These are phyloP conservation scores for Drosophila mayri DNA, from an alignment of 1,140 invertebrate species.

Conservation along the genomic window DNA sequence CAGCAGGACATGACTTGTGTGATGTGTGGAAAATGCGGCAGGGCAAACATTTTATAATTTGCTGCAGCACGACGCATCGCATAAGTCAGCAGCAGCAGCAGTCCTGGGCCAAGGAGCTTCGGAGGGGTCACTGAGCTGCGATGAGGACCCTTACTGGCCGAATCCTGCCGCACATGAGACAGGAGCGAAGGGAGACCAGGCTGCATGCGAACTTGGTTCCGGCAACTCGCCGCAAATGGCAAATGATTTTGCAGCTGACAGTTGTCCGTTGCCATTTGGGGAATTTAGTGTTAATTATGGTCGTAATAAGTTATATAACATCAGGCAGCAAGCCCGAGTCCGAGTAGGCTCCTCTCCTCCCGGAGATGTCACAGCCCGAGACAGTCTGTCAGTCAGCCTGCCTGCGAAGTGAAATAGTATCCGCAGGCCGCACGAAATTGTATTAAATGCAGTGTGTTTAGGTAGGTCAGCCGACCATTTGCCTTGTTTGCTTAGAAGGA, in stretches of 20 bases:
- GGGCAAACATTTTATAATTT: conserved; percentile 76
- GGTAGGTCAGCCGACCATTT: conserved; percentile 22
- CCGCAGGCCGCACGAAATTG: conserved; percentile 19
- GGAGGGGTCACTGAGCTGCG: conserved; percentile 2
- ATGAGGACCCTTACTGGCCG: conserved; percentile 39
- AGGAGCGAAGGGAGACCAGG: conserved; percentile 23
- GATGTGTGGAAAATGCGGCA: conserved; percentile 68
- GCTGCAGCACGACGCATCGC: conserved; percentile 63
- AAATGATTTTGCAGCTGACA: conserved; percentile 78
- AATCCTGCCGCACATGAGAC: conserved; percentile 58
- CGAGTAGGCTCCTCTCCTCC: conserved; percentile 1
- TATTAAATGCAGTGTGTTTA: conserved; percentile 36
- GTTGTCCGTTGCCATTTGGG: conserved; percentile 72
- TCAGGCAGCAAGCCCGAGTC: conserved; percentile 17
- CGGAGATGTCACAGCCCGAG: conserved; percentile 18
- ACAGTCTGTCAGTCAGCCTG: conserved; percentile 24
- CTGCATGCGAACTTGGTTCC: conserved; percentile 28
- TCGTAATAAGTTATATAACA: conserved; percentile 75
- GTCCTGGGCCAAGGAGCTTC: background rate
- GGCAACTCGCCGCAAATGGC: conserved; percentile 60
- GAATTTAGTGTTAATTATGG: conserved; percentile 80
- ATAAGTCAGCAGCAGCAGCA: conserved; percentile 61
- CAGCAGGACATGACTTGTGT: conserved; percentile 64
- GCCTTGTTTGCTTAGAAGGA: conserved; percentile 11
- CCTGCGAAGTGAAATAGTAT: conserved; percentile 13